Evolutionary conservation across 2,113 vertebrate genomes (phyloP).

Genomic region (Dromaius novaehollandiae): DNA sequence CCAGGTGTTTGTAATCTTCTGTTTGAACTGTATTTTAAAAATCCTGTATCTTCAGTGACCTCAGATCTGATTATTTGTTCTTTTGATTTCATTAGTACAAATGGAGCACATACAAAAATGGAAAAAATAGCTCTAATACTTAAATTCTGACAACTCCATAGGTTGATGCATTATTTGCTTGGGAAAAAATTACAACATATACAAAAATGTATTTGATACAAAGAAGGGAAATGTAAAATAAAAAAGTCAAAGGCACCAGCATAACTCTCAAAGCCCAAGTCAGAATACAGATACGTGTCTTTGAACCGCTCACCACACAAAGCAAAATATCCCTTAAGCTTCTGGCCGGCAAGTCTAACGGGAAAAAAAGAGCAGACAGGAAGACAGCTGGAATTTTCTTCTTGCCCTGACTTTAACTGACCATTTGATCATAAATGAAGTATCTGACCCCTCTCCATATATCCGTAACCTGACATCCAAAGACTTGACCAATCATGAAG

Average conservation of each 20-base stretch:
- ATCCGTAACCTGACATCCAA: slow-evolving; percentile 67
- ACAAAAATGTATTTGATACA: slow-evolving; percentile 80
- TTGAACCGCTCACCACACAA: slow-evolving; percentile 48
- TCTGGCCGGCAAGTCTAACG: slow-evolving; percentile 54
- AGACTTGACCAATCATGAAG: slow-evolving; percentile 36
- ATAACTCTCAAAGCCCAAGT: slow-evolving; percentile 56
- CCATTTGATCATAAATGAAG: slow-evolving; percentile 76
- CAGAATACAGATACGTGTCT: slow-evolving; percentile 65
- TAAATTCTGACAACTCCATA: slow-evolving; percentile 71
- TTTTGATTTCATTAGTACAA: slow-evolving; percentile 66
- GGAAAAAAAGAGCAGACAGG: slow-evolving; percentile 36
- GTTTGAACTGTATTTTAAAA: background rate
- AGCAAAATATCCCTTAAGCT: slow-evolving; percentile 56
- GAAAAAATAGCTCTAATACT: slow-evolving; percentile 64
- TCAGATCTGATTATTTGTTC: slow-evolving; percentile 52
- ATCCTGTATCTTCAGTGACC: slow-evolving; percentile 27
- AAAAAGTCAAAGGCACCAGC: slow-evolving; percentile 64
- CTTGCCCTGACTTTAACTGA: slow-evolving; percentile 69
- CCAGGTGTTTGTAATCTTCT: slow-evolving; percentile 1
- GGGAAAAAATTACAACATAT: slow-evolving; percentile 77
- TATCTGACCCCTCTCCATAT: slow-evolving; percentile 67
- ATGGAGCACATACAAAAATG: slow-evolving; percentile 46
- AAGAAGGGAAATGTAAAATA: slow-evolving; percentile 57
- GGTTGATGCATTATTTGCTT: slow-evolving; percentile 71
- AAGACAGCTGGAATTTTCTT: slow-evolving; percentile 62